These are phyloP conservation scores for Tachystola acroxantha DNA, from an alignment of 2,888 invertebrate genomes.

Conservation along the genomic window DNA sequence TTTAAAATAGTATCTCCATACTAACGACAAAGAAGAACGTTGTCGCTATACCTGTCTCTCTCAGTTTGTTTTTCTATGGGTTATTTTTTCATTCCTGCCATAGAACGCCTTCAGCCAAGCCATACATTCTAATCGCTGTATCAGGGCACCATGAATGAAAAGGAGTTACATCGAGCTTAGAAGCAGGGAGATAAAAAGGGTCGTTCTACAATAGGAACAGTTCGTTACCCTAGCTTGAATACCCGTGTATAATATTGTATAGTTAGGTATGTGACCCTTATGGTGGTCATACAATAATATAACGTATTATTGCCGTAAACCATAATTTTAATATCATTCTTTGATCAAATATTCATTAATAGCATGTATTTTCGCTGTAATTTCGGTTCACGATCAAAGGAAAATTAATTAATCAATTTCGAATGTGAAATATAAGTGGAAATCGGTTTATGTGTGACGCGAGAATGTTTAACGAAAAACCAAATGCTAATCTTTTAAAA, in stretches of 20 bases:
- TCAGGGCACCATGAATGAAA: slow-evolving; percentile 42
- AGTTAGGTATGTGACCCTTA: not conserved
- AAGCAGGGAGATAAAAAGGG: slow-evolving; percentile 31
- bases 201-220: slow-evolving; percentile 32
- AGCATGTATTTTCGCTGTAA: too few species aligned
- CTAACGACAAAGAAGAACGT: not conserved
- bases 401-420: too few species aligned
- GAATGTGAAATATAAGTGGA: too few species aligned
- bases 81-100: slow-evolving; percentile 1
- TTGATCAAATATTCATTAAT: too few species aligned
- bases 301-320: too few species aligned
- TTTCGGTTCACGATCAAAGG: too few species aligned
- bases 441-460: too few species aligned
- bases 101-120: slow-evolving; percentile 14
- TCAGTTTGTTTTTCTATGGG: slow-evolving; percentile 1
- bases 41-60: slow-evolving; percentile 3
- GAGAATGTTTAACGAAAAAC: too few species aligned
- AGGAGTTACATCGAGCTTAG: slow-evolving; percentile 32
- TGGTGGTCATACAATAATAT: too few species aligned
- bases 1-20: not conserved
- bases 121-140: slow-evolving; percentile 36
- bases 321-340: too few species aligned
- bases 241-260: not conserved
- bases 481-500: too few species aligned
- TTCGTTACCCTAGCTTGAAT: slow-evolving; percentile 5